phyloP scores from a whole-genome alignment of 2,888 invertebrate species.

The Hedychridium roseum region DNA sequence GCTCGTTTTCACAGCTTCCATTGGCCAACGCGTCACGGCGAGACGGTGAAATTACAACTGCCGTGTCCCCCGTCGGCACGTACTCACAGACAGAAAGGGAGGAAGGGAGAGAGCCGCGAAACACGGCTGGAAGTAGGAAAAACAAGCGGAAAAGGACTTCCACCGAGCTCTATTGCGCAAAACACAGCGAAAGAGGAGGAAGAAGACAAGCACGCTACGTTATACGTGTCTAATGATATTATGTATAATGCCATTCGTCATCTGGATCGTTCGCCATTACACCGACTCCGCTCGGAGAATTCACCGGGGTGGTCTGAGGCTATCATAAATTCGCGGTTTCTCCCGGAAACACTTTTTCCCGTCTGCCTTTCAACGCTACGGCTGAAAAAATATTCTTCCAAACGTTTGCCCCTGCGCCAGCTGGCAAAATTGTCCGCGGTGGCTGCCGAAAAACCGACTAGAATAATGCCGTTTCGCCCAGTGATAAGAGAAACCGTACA shows the following conservation, averaged over 20 bases:
- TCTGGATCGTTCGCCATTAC: slow-evolving; percentile 17
- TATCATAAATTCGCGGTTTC: slow-evolving; percentile 1
- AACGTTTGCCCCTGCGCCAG: no score
- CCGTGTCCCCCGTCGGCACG: slow-evolving; percentile 5
- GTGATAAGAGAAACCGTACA: no score
- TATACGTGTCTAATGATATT: slow-evolving; percentile 42
- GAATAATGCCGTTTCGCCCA: no score
- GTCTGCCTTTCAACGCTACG: no score
- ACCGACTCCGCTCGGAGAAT: neutral
- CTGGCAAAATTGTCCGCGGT: no score
- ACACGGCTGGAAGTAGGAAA: neutral
- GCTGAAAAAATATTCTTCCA: no score
- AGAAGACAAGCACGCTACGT: slow-evolving; percentile 11
- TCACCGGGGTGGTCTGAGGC: no score
- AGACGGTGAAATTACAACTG: slow-evolving; percentile 26
- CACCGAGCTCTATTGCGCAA: slow-evolving; percentile 10
- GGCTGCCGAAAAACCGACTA: no score
- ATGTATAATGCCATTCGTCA: slow-evolving; percentile 49
- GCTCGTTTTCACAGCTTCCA: slow-evolving; percentile 16
- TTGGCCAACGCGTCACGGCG: slow-evolving; percentile 19
- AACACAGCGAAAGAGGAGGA: slow-evolving; percentile 3
- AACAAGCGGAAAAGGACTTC: slow-evolving; percentile 18
- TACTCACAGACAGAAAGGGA: neutral
- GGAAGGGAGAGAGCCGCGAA: slow-evolving; percentile 6
- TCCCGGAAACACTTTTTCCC: no score